These are phyloP conservation scores for Micrasema longulum DNA, from an alignment of 1,140 invertebrate species.

Conservation along the genomic window DNA sequence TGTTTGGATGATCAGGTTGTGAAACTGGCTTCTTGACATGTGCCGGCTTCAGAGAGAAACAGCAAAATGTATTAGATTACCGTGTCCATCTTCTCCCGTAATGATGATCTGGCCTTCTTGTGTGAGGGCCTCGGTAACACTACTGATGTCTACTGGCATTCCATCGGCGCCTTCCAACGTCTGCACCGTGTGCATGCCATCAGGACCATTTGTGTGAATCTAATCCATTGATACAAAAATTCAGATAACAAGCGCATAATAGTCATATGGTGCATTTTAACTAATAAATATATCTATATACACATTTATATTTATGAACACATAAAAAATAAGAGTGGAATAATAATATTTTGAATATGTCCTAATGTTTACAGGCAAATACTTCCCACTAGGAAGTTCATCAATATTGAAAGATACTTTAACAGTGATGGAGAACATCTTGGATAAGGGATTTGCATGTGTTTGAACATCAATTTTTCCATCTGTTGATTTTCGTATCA, in stretches of 20 bases:
- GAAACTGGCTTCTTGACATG: constrained; percentile 12
- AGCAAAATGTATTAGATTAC: constrained; percentile 64
- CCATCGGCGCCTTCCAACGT: constrained; percentile 83
- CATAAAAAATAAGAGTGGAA: too few species aligned
- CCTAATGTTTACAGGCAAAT: too few species aligned
- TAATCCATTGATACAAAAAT: too few species aligned
- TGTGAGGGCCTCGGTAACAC: constrained; percentile 86
- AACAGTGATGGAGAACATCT: neutral
- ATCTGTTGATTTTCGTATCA: too few species aligned
- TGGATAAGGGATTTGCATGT: neutral
- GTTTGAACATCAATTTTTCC: too few species aligned
- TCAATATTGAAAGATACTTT: neutral
- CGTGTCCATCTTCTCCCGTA: constrained; percentile 93
- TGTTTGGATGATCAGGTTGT: constrained; percentile 19
- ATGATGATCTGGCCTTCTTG: constrained; percentile 96
- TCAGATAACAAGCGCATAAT: too few species aligned
- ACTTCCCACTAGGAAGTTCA: too few species aligned
- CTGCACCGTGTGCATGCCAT: constrained; percentile 78
- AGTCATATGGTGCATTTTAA: too few species aligned
- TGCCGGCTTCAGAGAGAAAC: constrained; percentile 27
- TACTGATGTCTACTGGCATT: constrained; percentile 87
- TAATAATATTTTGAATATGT: too few species aligned
- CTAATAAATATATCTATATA: too few species aligned
- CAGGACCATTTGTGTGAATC: constrained; percentile 82
- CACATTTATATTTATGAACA: too few species aligned